These are phyloP conservation scores for Plestiodon gilberti DNA, from an alignment of 2,113 vertebrate genomes.

Conservation along the genomic window DNA sequence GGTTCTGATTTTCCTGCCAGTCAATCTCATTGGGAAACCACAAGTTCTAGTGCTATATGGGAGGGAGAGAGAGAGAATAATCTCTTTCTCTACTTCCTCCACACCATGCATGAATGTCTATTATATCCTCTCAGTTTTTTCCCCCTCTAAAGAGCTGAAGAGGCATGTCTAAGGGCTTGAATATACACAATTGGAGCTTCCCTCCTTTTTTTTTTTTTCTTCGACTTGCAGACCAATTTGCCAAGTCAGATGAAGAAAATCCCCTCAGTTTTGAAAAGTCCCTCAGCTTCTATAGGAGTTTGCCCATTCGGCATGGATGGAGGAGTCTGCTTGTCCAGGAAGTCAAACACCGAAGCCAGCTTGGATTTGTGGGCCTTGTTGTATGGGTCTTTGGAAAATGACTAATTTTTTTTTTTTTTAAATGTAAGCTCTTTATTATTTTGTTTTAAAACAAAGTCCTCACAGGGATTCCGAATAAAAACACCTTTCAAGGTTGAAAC, in stretches of 20 bases:
- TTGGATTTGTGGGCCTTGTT: not conserved
- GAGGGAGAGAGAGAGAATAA: no score
- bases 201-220: not conserved
- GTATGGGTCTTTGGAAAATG: not conserved
- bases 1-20: no score
- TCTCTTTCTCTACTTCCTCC: no score
- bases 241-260: not conserved
- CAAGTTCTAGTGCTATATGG: no score
- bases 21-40: no score
- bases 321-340: not conserved
- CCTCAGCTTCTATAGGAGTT: not conserved
- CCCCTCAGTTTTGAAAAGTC: not conserved
- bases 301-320: not conserved
- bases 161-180: not conserved
- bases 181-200: no score
- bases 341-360: not conserved
- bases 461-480: not conserved
- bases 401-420: not conserved
- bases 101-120: no score
- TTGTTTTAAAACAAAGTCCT: not conserved
- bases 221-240: not conserved
- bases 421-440: not conserved
- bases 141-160: not conserved
- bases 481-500: not conserved
- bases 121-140: no score